These are phyloP conservation scores for Graphium colonna DNA, from an alignment of 2,888 invertebrate genomes.

Conservation along the genomic window DNA sequence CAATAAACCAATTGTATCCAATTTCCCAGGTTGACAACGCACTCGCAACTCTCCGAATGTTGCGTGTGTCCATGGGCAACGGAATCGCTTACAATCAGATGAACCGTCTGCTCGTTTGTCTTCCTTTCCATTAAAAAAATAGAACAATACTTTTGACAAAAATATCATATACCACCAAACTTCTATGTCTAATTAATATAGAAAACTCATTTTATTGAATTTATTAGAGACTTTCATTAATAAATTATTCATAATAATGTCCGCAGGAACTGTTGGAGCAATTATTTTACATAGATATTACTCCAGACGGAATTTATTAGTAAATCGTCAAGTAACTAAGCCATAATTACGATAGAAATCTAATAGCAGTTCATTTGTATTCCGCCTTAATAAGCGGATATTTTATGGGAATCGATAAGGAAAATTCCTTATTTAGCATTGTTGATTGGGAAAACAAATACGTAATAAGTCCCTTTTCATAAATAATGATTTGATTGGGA, in stretches of 20 bases:
- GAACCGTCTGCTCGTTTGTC: too few relatives aligned
- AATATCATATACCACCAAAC: too few relatives aligned
- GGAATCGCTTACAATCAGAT: too few relatives aligned
- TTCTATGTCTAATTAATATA: slow-evolving; percentile 13
- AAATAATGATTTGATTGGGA: too few relatives aligned
- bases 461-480: too few relatives aligned
- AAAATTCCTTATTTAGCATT: slow-evolving; percentile 10
- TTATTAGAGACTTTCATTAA: background rate
- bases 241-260: background rate
- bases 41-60: too few relatives aligned
- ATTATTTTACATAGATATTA: background rate
- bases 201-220: slow-evolving; percentile 8
- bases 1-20: too few relatives aligned
- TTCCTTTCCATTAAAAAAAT: too few relatives aligned
- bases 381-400: slow-evolving; percentile 19
- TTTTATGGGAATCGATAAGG: slow-evolving; percentile 14
- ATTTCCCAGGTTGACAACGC: too few relatives aligned
- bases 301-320: slow-evolving; percentile 3
- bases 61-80: too few relatives aligned
- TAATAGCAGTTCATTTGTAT: slow-evolving; percentile 25
- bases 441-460: background rate
- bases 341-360: slow-evolving; percentile 22
- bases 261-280: background rate
- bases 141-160: too few relatives aligned
- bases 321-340: slow-evolving; percentile 18